A percentile compares a stretch with the other conserved stretches of the same genome.
These are phyloP conservation scores for Hylaeus volcanicus DNA, from an alignment of 1,140 invertebrate species.

Conservation along the genomic window DNA sequence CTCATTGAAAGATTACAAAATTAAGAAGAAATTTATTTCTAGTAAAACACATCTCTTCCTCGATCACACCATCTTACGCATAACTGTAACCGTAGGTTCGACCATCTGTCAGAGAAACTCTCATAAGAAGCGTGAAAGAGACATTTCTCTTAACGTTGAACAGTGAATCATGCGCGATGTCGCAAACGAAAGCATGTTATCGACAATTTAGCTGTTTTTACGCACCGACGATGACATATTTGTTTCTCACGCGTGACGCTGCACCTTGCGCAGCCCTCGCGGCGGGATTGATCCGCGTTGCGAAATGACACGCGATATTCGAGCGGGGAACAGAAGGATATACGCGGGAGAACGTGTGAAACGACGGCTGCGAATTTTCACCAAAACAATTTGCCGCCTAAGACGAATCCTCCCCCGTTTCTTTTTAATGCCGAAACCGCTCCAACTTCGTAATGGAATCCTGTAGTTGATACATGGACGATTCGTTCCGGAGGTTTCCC, in stretches of 20 bases:
- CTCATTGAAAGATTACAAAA: too few relatives aligned
- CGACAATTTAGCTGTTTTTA: constrained; percentile 21
- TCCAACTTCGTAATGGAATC: constrained; percentile 36
- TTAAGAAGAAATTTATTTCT: too few relatives aligned
- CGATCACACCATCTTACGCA: too few relatives aligned
- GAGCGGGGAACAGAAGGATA: constrained; percentile 46
- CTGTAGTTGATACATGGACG: too few relatives aligned
- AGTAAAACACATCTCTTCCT: too few relatives aligned
- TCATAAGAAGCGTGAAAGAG: not conserved
- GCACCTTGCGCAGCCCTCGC: constrained; percentile 35
- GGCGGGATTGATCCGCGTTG: constrained; percentile 51
- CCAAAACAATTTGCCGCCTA: constrained; percentile 56
- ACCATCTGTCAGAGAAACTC: not conserved
- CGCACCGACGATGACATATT: constrained; percentile 39
- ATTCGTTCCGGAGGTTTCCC: not conserved
- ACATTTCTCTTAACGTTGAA: not conserved
- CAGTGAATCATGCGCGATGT: not conserved
- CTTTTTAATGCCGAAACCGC: constrained; percentile 35
- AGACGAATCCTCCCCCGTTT: constrained; percentile 36
- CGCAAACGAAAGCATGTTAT: not conserved
- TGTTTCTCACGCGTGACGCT: constrained; percentile 48
- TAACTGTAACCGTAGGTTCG: too few relatives aligned
- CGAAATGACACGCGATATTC: constrained; percentile 65
- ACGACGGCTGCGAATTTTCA: constrained; percentile 58
- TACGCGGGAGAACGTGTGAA: constrained; percentile 56